These are phyloP conservation scores for Elysia crispata DNA, from an alignment of 2,888 invertebrate genomes.

Conservation along the genomic window DNA sequence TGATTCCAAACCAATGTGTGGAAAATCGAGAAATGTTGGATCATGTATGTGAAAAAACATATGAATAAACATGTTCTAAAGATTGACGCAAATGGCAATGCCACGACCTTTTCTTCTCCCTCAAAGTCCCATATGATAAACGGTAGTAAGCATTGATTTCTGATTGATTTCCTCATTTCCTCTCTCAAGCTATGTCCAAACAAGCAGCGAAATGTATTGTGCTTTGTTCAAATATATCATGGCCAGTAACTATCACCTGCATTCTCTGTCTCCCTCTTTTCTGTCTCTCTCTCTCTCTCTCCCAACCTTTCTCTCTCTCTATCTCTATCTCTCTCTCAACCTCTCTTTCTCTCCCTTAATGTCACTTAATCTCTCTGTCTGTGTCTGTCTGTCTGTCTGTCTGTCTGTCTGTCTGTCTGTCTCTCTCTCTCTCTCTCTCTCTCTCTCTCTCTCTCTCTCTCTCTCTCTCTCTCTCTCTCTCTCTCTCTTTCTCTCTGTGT, in stretches of 20 bases:
- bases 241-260: no score
- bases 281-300: not conserved
- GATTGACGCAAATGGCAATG: no score
- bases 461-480: not conserved
- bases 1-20: not conserved
- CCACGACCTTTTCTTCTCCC: no score
- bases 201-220: no score
- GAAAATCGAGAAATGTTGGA: not conserved
- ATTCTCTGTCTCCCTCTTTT: not conserved
- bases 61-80: not conserved
- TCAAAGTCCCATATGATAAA: no score
- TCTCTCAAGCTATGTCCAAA: no score
- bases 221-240: no score
- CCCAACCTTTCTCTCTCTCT: not conserved
- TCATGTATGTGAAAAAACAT: not conserved
- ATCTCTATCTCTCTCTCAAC: not conserved
- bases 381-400: constrained; percentile 9
- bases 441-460: not conserved
- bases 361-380: constrained; percentile 19
- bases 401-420: not conserved
- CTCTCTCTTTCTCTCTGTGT: constrained; percentile 15
- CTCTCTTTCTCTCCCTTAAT: constrained; percentile 20
- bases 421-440: constrained; percentile 19
- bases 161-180: no score
- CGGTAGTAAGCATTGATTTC: no score